Evolutionary conservation across 2,113 vertebrate species (phyloP).

Genomic region (Pachycephala philippinensis): DNA sequence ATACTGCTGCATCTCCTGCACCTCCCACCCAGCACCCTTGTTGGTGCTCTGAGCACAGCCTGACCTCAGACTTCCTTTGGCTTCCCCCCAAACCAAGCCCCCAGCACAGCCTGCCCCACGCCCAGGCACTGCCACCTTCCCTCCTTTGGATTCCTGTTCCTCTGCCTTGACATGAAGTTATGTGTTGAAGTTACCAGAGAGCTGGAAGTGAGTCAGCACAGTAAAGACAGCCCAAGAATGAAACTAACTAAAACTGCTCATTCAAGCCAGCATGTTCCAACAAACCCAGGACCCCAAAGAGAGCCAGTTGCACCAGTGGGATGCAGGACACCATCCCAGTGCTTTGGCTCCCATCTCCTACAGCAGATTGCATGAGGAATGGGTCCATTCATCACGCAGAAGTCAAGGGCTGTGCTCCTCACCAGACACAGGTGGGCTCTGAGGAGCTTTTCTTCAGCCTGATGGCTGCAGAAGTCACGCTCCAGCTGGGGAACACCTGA

Average conservation of each 20-base stretch:
- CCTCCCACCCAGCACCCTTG: fast-evolving
- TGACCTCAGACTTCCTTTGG: neutral
- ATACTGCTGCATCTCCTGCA: neutral
- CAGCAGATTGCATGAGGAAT: neutral
- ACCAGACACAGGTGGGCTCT: neutral
- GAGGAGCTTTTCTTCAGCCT: neutral
- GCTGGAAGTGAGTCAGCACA: slow-evolving; percentile 53
- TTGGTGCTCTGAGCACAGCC: neutral
- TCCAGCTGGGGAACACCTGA: neutral
- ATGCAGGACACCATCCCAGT: neutral
- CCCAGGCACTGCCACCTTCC: neutral
- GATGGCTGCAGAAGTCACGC: fast-evolving
- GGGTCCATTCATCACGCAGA: fast-evolving
- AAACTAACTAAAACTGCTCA: neutral
- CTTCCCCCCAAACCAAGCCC: neutral
- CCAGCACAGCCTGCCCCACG: neutral
- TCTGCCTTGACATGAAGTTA: neutral
- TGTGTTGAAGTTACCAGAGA: neutral
- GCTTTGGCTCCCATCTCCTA: neutral
- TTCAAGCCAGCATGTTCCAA: neutral
- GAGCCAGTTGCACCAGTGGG: neutral
- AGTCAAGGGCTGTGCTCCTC: neutral
- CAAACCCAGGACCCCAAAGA: neutral
- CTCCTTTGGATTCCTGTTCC: neutral
- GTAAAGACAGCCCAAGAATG: neutral